Evolutionary conservation across 2,888 invertebrate species (phyloP).

Genomic region (Spodoptera littoralis): DNA sequence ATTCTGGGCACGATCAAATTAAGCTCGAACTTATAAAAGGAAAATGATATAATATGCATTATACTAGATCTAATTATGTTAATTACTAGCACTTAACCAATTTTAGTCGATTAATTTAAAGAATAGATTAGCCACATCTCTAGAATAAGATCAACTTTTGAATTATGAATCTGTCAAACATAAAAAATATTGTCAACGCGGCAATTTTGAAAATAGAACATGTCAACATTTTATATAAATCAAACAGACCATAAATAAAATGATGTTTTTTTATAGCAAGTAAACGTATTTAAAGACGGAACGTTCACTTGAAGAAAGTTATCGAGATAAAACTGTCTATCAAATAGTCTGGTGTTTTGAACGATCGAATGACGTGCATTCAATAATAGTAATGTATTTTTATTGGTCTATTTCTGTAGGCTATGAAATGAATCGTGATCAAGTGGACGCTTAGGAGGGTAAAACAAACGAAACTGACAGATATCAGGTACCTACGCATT

Average conservation of each 20-base stretch:
- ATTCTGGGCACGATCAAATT: conserved; percentile 21
- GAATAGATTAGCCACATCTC: background rate
- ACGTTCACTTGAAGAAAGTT: conserved; percentile 15
- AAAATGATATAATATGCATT: conserved; percentile 14
- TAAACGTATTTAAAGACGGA: conserved; percentile 13
- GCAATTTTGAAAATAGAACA: too few relatives aligned
- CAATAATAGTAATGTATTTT: conserved; percentile 33
- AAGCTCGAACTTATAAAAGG: conserved; percentile 25
- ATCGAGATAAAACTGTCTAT: conserved; percentile 25
- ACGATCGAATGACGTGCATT: conserved; percentile 35
- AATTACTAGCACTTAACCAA: background rate
- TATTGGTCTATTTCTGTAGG: conserved; percentile 44
- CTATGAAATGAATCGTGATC: conserved; percentile 22
- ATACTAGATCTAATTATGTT: conserved; percentile 2
- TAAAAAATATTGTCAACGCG: background rate
- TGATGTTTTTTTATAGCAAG: conserved; percentile 11
- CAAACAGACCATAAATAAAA: conserved; percentile 11
- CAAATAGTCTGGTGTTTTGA: conserved; percentile 21
- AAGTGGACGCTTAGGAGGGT: conserved; percentile 22
- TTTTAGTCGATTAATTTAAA: conserved; percentile 18
- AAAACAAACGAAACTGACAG: conserved; percentile 15
- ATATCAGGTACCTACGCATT: background rate
- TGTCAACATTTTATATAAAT: too few relatives aligned
- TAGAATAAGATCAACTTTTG: conserved; percentile 6
- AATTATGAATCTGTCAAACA: conserved; percentile 15